Percentiles rank a stretch among this genome's conserved stretches.
phyloP scores from a whole-genome alignment of 2,113 vertebrate genomes.

The Tragelaphus strepsiceros region DNA sequence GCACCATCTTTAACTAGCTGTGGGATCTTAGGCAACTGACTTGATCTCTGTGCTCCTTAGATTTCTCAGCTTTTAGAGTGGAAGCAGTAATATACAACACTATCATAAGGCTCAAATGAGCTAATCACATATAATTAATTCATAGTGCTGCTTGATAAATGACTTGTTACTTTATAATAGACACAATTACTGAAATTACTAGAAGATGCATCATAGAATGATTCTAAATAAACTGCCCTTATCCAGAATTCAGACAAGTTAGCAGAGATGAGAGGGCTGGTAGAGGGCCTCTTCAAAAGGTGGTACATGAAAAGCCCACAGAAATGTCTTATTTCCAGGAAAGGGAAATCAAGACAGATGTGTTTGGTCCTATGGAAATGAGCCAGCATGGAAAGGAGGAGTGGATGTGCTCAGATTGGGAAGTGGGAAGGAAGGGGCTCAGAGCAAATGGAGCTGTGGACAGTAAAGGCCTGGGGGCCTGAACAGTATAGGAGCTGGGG shows the following conservation, averaged over 20 bases:
- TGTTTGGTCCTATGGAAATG: background rate
- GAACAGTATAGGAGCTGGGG: background rate
- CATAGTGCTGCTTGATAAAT: background rate
- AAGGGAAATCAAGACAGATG: background rate
- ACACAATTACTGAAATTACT: background rate
- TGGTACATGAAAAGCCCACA: background rate
- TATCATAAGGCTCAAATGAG: background rate
- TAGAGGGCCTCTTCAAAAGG: background rate
- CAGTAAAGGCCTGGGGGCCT: background rate
- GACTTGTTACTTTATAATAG: background rate
- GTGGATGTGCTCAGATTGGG: background rate
- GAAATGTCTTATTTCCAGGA: background rate
- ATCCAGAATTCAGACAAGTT: background rate
- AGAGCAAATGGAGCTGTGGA: background rate
- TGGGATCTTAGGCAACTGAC: background rate
- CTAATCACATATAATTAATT: background rate
- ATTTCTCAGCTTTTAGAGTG: background rate
- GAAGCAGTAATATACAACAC: background rate
- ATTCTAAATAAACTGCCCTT: background rate
- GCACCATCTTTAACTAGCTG: background rate
- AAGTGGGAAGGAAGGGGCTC: background rate
- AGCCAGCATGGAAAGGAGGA: background rate
- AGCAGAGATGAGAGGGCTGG: background rate
- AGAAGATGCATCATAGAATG: background rate
- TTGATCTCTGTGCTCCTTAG: background rate